These are phyloP conservation scores for Drosophila auraria DNA, from an alignment of 1,140 invertebrate genomes.

Conservation along the genomic window DNA sequence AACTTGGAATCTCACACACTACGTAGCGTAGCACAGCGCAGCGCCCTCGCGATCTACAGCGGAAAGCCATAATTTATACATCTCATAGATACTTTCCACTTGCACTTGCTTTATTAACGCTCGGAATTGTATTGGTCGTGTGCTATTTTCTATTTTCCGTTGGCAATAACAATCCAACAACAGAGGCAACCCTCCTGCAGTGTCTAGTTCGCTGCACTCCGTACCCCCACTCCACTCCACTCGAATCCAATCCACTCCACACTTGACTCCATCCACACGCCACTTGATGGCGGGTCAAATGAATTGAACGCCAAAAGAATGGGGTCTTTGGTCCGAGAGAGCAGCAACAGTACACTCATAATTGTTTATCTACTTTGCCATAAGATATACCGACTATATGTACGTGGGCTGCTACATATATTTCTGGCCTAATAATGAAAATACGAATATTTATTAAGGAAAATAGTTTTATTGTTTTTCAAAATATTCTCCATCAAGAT, in stretches of 20 bases:
- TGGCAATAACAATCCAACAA: conserved; percentile 12
- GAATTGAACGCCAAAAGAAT: conserved; percentile 56
- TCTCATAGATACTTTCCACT: conserved; percentile 59
- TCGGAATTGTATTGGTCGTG: conserved; percentile 58
- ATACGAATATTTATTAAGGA: too few species aligned
- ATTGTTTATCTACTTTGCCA: conserved; percentile 74
- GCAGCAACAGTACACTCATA: conserved; percentile 66
- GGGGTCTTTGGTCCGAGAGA: conserved; percentile 17
- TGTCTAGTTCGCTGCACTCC: conserved; percentile 14
- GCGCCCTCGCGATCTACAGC: conserved; percentile 33
- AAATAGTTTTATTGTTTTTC: too few species aligned
- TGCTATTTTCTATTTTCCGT: conserved; percentile 74
- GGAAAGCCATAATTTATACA: conserved; percentile 70
- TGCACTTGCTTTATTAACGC: conserved; percentile 60
- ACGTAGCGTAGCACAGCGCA: background rate
- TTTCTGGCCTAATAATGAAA: too few species aligned
- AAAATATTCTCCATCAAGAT: too few species aligned
- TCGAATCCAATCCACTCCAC: conserved; percentile 19
- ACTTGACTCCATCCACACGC: conserved; percentile 17
- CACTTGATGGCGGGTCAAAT: conserved; percentile 67
- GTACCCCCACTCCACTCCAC: conserved; percentile 9
- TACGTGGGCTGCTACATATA: too few species aligned
- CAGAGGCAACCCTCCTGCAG: background rate
- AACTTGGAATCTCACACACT: conserved; percentile 5
- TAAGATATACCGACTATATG: conserved; percentile 29